These are phyloP conservation scores for Sinopyrophorus schimmeli DNA, from an alignment of 2,888 invertebrate genomes.

Conservation along the genomic window DNA sequence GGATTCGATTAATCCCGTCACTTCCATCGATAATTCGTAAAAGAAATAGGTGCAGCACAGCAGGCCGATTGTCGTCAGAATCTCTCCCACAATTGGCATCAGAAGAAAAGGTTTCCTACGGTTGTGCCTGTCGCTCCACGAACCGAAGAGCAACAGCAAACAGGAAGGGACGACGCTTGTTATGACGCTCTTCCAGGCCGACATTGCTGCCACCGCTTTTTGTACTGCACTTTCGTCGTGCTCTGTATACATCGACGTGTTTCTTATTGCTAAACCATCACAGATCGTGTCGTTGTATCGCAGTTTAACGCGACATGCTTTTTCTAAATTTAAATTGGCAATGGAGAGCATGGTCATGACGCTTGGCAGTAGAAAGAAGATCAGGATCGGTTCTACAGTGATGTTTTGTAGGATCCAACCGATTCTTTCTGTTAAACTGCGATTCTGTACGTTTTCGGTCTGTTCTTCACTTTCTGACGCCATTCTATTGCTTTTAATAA, in stretches of 20 bases:
- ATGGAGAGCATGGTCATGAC: constrained; percentile 69
- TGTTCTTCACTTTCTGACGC: no score
- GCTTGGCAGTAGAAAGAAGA: constrained; percentile 65
- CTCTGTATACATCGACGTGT: constrained; percentile 67
- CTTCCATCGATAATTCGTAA: constrained; percentile 59
- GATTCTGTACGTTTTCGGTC: no score
- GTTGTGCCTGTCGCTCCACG: constrained; percentile 64
- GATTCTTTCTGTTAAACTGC: no score
- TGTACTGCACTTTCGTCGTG: constrained; percentile 54
- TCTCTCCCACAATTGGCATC: constrained; percentile 60
- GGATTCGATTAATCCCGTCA: constrained; percentile 59
- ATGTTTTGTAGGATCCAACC: no score
- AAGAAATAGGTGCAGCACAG: constrained; percentile 61
- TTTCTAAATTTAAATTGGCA: constrained; percentile 80
- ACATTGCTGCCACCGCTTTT: constrained; percentile 51
- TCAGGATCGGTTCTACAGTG: constrained; percentile 68
- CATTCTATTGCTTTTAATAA: no score
- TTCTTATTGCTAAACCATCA: constrained; percentile 70
- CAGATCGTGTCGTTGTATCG: constrained; percentile 69
- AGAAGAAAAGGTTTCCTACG: constrained; percentile 62
- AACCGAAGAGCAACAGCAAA: constrained; percentile 62
- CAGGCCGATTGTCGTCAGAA: constrained; percentile 57
- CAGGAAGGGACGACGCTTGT: constrained; percentile 60
- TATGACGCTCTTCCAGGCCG: constrained; percentile 60
- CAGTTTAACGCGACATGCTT: constrained; percentile 80